Evolutionary conservation across 30 jellyfish, hydroid and myxozoan genomes (phyloP), one percentile per base, ranked within the genome.

Genomic region (Chrysaora quinquecirrha): DNA sequence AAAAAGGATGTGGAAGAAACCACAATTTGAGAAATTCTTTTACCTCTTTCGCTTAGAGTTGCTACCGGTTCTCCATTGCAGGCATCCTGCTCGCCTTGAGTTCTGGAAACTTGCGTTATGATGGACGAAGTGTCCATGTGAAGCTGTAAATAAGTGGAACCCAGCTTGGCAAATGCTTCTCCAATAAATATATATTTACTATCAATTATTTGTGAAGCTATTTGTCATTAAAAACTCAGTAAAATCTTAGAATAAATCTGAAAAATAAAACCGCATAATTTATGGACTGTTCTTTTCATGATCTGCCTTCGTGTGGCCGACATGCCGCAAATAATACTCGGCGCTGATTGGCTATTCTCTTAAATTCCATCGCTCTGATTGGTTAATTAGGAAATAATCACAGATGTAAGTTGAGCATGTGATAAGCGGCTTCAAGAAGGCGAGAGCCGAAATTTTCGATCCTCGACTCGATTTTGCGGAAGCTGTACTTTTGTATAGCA

Each of bases 61-160:
- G 97, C 90, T 72, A 91, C 98, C 88, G 89, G 98, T 71, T 86
- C 91, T 54, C 98, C 96, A 16, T 16, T 20, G 19, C 68, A 52
- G 76, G 91, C 78, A 20, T 85, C 88, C 61, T 73, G 90, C 77
- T 85, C 94, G 79, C 95, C 83, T 65, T 85, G 90, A 78, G 91
- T 70, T 74, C 58, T 74, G 73, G 91, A 71, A 63, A 91, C 98
- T 80, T 91, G 98, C 30, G 98, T 91, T 77, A 91, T 91, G 68
- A 91, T 91, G 94, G 98, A 91, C 95, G 98, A 80, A 23, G 94
- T 85, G 87, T 91, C 98, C 98, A 91, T 91, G 76, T 84, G 96
- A 71, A 91, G 95, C 83, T 74, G 95, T 74, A 67, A 82, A 64
- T 91, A 85, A 69, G 92, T 38, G 9, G 94, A 29, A 84, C 87